phyloP scores from a whole-genome alignment of 2,888 invertebrate species.

The Melanchra persicariae region DNA sequence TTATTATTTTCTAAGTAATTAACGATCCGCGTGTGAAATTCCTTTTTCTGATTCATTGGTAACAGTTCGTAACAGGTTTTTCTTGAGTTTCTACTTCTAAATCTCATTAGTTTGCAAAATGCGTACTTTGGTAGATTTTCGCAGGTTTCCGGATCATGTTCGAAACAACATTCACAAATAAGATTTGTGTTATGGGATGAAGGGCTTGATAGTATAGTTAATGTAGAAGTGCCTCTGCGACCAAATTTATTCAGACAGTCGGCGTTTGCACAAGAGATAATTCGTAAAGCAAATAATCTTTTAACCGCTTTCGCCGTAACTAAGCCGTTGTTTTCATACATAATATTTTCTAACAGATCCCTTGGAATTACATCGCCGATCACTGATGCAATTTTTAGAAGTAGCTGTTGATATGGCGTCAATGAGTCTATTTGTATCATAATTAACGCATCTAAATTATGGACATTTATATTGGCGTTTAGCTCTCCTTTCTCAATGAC shows the following conservation, averaged over 20 bases:
- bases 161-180: constrained; percentile 83
- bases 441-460: constrained; percentile 86
- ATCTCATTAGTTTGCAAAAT: constrained; percentile 90
- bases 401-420: constrained; percentile 90
- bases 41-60: constrained; percentile 89
- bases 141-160: constrained; percentile 77
- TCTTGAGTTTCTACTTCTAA: constrained; percentile 88
- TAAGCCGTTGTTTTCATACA: constrained; percentile 88
- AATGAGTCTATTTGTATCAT: constrained; percentile 91
- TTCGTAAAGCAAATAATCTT: constrained; percentile 89
- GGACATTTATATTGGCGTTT: constrained; percentile 80
- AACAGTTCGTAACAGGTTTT: constrained; percentile 90
- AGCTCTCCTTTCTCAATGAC: constrained; percentile 81
- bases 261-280: constrained; percentile 89
- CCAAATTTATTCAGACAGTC: constrained; percentile 66
- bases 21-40: constrained; percentile 89
- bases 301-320: constrained; percentile 89
- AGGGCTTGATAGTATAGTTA: constrained; percentile 57
- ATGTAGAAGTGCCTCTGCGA: constrained; percentile 65
- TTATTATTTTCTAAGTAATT: constrained; percentile 87
- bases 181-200: constrained; percentile 65
- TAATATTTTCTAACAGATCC: constrained; percentile 87
- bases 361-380: constrained; percentile 90
- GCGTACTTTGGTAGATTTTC: constrained; percentile 88
- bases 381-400: constrained; percentile 91